phyloP scores from a whole-genome alignment of 2,888 invertebrate species.

The Mesochorus sp. region DNA sequence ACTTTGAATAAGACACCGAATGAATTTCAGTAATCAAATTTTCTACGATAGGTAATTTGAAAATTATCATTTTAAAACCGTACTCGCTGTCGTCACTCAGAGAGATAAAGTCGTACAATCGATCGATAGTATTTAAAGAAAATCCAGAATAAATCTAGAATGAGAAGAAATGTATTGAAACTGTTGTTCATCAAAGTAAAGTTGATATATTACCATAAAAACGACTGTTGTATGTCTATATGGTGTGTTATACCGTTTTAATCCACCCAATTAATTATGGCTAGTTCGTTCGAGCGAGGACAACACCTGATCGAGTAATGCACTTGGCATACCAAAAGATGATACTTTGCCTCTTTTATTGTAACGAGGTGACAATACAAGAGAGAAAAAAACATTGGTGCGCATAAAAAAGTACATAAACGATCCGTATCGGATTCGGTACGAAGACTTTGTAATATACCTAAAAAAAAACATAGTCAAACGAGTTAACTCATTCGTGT shows the following conservation, averaged over 20 bases:
- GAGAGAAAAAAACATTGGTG: background rate
- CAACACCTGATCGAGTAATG: constrained; percentile 16
- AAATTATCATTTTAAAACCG: too few relatives aligned
- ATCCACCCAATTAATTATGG: constrained; percentile 40
- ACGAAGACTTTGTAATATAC: constrained; percentile 44
- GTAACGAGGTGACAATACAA: background rate
- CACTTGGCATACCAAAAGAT: constrained; percentile 20
- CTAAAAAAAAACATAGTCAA: constrained; percentile 13
- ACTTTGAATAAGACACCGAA: too few relatives aligned
- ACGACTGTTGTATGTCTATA: background rate
- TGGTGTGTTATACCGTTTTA: background rate
- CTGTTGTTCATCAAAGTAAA: too few relatives aligned
- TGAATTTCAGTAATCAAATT: too few relatives aligned
- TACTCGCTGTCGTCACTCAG: too few relatives aligned
- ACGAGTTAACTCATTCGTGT: constrained; percentile 24
- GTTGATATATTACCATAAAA: too few relatives aligned
- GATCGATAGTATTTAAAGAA: too few relatives aligned
- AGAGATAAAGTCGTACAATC: too few relatives aligned
- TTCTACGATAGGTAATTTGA: too few relatives aligned
- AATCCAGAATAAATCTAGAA: too few relatives aligned
- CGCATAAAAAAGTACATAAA: background rate
- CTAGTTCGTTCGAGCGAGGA: constrained; percentile 21
- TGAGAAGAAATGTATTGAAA: too few relatives aligned
- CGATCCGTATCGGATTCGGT: constrained; percentile 54
- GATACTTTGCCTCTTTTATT: background rate